phyloP scores from a whole-genome alignment of 2,888 invertebrate genomes.

The Meiosimyza decipiens region DNA sequence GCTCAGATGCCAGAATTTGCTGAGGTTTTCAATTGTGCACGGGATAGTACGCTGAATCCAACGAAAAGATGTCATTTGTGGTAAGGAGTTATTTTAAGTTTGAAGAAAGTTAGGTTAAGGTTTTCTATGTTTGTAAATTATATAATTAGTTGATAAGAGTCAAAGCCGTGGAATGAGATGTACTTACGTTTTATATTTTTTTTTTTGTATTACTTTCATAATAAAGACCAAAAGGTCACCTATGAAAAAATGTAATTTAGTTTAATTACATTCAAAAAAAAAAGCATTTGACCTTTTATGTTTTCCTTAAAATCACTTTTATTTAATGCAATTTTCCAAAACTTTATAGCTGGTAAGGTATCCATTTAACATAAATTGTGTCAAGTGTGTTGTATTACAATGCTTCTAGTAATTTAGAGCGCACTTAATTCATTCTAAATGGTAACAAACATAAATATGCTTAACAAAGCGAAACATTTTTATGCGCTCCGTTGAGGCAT shows the following conservation, averaged over 20 bases:
- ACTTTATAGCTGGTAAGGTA: too few species aligned
- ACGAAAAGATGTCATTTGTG: conserved; percentile 51
- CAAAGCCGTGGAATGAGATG: not conserved
- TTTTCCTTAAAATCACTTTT: too few species aligned
- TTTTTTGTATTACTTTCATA: too few species aligned
- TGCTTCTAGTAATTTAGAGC: conserved; percentile 13
- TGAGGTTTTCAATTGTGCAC: conserved; percentile 51
- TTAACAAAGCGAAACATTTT: conserved; percentile 16
- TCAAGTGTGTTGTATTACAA: conserved; percentile 10
- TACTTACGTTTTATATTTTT: not conserved
- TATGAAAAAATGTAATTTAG: too few species aligned
- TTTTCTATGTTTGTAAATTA: conserved; percentile 22
- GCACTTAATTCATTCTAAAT: not conserved
- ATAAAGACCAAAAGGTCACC: too few species aligned
- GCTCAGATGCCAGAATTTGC: conserved; percentile 57
- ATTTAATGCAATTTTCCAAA: too few species aligned
- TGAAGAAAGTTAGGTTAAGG: too few species aligned
- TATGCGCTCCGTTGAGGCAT: conserved; percentile 24
- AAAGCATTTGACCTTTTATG: too few species aligned
- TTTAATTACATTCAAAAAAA: too few species aligned
- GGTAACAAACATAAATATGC: not conserved
- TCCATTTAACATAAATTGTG: not conserved
- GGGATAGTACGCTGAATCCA: conserved; percentile 53
- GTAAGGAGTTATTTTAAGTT: conserved; percentile 43
- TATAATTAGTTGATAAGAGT: not conserved